Conservation (phyloP, 2,797 vertebrate genomes). For the Channallabes apus region DNA sequence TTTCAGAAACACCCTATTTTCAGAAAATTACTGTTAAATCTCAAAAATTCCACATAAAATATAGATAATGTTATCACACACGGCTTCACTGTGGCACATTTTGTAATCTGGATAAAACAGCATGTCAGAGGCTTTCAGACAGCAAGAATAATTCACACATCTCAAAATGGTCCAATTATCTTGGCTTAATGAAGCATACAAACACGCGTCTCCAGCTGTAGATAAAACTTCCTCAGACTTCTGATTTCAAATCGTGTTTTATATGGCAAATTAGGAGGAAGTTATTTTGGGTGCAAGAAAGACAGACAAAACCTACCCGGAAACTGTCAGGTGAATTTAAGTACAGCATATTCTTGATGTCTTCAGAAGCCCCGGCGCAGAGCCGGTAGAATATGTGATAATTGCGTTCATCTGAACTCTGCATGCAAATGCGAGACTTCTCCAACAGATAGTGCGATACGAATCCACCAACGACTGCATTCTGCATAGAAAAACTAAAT, state of each 20-base stretch:
- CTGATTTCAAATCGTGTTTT: neutral
- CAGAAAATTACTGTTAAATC: neutral
- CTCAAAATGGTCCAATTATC: neutral
- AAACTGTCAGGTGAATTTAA: conserved; percentile 94
- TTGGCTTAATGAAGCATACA: neutral
- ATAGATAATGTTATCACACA: neutral
- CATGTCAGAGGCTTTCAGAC: neutral
- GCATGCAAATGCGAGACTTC: conserved; percentile 98
- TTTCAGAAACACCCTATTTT: neutral
- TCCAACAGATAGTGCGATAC: conserved; percentile 98
- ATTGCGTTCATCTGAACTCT: conserved; percentile 96
- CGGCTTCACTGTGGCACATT: neutral
- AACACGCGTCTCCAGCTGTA: neutral
- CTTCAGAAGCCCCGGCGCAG: conserved; percentile 94
- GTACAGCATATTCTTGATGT: conserved; percentile 89
- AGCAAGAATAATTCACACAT: neutral
- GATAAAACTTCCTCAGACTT: neutral
- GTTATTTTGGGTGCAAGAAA: neutral
- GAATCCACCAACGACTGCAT: conserved; percentile 92
- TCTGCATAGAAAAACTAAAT: conserved; percentile 58
- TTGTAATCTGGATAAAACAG: neutral
- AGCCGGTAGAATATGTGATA: conserved; percentile 99
- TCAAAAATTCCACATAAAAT: too few species aligned
- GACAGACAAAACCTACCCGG: conserved; percentile 78
- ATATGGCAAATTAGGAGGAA: neutral